These are phyloP conservation scores for Rhinophrynus dorsalis DNA, from an alignment of 2,797 vertebrate genomes.

Conservation along the genomic window DNA sequence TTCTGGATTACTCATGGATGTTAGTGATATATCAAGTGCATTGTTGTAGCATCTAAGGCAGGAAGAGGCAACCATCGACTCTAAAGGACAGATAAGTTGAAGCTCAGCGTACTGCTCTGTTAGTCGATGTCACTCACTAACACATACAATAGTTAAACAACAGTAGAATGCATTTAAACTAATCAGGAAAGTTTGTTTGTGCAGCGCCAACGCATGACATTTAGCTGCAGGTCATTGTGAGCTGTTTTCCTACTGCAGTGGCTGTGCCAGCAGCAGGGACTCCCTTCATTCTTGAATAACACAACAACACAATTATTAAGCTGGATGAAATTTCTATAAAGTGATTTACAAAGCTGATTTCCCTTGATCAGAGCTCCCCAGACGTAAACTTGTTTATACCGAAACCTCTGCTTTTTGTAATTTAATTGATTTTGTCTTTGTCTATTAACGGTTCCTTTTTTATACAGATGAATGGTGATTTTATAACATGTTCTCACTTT, in stretches of 20 bases:
- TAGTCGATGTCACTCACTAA: no score
- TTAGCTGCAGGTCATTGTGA: constrained; percentile 19
- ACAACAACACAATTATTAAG: background rate
- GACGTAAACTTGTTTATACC: constrained; percentile 27
- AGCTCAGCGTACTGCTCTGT: no score
- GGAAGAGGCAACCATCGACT: no score
- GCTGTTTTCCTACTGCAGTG: background rate
- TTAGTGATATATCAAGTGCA: no score
- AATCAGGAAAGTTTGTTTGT: background rate
- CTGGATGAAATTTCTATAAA: constrained; percentile 22
- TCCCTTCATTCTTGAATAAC: background rate
- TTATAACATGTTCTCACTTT: no score
- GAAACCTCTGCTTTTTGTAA: constrained; percentile 34
- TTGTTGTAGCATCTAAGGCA: no score
- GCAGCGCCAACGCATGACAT: background rate
- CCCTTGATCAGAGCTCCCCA: constrained; percentile 43
- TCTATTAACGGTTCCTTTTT: constrained; percentile 19
- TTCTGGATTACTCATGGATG: no score
- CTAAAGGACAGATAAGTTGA: no score
- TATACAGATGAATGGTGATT: constrained; percentile 40
- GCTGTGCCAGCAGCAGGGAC: background rate
- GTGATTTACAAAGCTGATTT: constrained; percentile 40
- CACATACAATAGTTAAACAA: background rate
- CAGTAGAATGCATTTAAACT: background rate
- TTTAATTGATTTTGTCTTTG: background rate